Conservation (phyloP, 2,888 invertebrate species). For the Hanleya hanleyi region DNA sequence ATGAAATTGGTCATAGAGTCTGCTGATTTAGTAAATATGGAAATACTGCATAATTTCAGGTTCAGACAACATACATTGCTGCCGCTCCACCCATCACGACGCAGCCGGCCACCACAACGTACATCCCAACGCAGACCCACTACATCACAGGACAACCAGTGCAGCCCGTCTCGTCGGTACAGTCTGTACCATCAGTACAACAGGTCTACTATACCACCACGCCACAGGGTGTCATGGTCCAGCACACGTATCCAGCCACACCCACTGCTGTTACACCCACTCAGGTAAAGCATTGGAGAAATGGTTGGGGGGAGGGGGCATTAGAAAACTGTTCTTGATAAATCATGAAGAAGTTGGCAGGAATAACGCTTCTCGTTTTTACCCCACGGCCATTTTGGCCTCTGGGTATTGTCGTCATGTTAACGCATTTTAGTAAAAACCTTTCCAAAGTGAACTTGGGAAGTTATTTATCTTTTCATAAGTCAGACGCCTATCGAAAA, state of each 20-base stretch:
- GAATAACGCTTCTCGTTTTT: neutral
- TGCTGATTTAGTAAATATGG: no score
- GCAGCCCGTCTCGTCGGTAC: constrained; percentile 18
- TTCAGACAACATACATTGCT: constrained; percentile 4
- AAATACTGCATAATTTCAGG: no score
- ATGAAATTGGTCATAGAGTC: no score
- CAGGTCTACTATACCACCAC: constrained; percentile 31
- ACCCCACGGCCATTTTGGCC: no score
- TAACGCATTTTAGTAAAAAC: no score
- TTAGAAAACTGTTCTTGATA: no score
- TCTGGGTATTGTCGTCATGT: no score
- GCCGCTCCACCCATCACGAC: constrained; percentile 2
- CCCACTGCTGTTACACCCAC: constrained; percentile 32
- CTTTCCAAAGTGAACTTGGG: no score
- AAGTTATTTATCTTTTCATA: no score
- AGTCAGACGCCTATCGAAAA: no score
- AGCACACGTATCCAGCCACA: constrained; percentile 14
- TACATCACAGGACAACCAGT: constrained; percentile 2
- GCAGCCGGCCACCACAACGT: constrained; percentile 4
- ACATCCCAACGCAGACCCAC: constrained; percentile 4
- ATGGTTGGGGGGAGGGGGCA: no score
- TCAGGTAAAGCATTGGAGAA: no score
- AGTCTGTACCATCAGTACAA: constrained; percentile 5
- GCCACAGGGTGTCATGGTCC: constrained; percentile 28
- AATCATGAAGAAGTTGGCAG: constrained; percentile 40